Conservation (phyloP, 2,888 invertebrate genomes). For the Hirtodrosophila confusa region DNA sequence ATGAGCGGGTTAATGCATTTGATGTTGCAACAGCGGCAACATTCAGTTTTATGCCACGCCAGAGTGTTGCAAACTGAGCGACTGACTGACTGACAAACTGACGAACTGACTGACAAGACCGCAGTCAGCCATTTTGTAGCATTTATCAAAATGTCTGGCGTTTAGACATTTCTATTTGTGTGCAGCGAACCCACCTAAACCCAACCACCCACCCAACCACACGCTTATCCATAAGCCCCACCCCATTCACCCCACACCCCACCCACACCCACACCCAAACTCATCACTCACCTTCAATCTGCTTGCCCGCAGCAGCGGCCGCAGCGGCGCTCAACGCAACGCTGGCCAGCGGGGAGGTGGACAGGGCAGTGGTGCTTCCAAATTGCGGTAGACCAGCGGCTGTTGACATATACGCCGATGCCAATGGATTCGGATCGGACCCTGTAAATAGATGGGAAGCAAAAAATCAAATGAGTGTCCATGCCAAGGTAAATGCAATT, state of each 20-base stretch:
- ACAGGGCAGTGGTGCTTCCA: conserved; percentile 86
- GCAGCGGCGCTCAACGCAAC: conserved; percentile 90
- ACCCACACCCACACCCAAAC: too few relatives aligned
- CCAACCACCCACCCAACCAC: not conserved
- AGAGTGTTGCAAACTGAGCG: conserved; percentile 10
- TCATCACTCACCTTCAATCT: conserved; percentile 91
- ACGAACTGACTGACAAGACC: conserved; percentile 28
- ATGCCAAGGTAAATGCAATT: not conserved
- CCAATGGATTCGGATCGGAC: conserved; percentile 85
- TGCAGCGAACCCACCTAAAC: not conserved
- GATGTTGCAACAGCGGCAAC: conserved; percentile 57
- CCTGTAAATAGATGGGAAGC: conserved; percentile 43
- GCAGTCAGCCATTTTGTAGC: conserved; percentile 68
- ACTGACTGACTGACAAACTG: conserved; percentile 9
- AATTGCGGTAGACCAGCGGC: conserved; percentile 86
- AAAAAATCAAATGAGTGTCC: not conserved
- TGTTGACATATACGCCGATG: conserved; percentile 87
- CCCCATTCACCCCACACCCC: not conserved
- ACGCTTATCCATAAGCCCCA: not conserved
- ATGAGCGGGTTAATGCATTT: conserved; percentile 76
- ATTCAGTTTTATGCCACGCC: conserved; percentile 37
- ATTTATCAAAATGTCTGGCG: conserved; percentile 78
- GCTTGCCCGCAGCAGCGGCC: conserved; percentile 93
- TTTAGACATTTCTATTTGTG: conserved; percentile 72
- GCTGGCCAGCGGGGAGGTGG: conserved; percentile 86